phyloP scores from a whole-genome alignment of 2,113 vertebrate genomes.

The Megaceryle torquata region DNA sequence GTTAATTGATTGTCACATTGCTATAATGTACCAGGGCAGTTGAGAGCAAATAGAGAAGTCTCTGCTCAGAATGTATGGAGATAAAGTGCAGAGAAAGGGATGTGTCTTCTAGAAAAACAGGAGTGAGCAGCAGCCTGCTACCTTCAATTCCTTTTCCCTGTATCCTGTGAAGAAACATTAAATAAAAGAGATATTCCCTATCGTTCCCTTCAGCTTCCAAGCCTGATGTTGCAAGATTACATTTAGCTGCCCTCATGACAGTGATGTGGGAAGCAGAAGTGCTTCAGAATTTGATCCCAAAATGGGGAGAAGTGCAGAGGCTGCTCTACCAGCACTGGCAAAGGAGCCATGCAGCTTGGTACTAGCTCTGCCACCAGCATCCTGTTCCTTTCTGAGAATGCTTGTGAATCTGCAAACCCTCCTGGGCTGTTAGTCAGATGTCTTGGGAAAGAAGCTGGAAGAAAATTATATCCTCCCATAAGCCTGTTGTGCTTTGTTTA shows the following conservation, averaged over 20 bases:
- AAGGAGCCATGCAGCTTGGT: neutral
- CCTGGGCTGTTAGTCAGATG: neutral
- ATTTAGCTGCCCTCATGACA: rapidly evolving
- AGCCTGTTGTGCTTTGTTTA: neutral
- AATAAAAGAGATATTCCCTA: neutral
- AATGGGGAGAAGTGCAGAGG: neutral
- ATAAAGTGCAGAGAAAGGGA: neutral
- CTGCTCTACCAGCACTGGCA: neutral
- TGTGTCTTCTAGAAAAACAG: neutral
- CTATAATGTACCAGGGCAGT: constrained; percentile 58
- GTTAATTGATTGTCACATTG: constrained; percentile 78
- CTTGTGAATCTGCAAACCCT: neutral
- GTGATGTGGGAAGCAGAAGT: neutral
- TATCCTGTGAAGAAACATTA: neutral
- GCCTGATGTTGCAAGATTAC: neutral
- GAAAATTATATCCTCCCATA: neutral
- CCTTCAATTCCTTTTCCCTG: neutral
- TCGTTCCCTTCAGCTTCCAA: neutral
- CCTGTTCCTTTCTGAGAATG: neutral
- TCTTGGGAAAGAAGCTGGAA: neutral
- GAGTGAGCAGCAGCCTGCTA: neutral
- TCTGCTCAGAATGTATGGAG: neutral
- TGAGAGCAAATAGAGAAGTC: neutral
- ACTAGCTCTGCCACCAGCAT: too few relatives aligned
- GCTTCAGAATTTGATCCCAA: neutral